phyloP scores from a whole-genome alignment of 1,140 invertebrate species.

The Drosophila lowei region DNA sequence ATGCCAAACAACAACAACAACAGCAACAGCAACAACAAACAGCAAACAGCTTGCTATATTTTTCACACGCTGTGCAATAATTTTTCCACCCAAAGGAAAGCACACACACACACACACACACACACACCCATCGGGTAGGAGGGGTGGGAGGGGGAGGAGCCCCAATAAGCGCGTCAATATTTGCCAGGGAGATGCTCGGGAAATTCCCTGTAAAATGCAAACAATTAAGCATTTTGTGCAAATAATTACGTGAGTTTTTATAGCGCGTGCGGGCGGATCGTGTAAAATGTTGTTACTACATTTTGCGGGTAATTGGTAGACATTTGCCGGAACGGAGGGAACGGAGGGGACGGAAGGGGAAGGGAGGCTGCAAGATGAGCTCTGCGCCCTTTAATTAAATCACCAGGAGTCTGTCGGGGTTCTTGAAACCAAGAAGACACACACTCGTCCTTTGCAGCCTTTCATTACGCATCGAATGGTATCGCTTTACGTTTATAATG shows the following conservation, averaged over 20 bases:
- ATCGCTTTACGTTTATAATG: too few relatives aligned
- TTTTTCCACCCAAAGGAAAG: slow-evolving; percentile 55
- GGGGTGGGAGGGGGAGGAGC: too few relatives aligned
- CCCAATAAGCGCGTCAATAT: slow-evolving; percentile 58
- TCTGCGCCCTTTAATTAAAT: too few relatives aligned
- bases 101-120: slow-evolving; percentile 12
- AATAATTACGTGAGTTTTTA: slow-evolving; percentile 70
- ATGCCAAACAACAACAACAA: slow-evolving; percentile 48
- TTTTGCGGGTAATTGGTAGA: slow-evolving; percentile 72
- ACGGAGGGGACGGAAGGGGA: rapidly evolving
- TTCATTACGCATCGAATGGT: too few relatives aligned
- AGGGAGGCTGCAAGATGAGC: too few relatives aligned
- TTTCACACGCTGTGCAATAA: slow-evolving; percentile 63
- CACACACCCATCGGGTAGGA: background rate
- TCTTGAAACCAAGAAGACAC: too few relatives aligned
- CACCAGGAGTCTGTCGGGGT: too few relatives aligned
- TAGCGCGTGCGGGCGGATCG: slow-evolving; percentile 16
- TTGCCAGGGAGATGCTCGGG: slow-evolving; percentile 41
- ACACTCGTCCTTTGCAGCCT: too few relatives aligned
- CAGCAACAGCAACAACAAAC: background rate
- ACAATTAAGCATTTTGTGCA: slow-evolving; percentile 78
- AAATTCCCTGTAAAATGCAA: slow-evolving; percentile 75
- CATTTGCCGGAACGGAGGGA: background rate
- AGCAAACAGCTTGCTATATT: slow-evolving; percentile 21
- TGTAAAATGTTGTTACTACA: slow-evolving; percentile 42